Conservation (phyloP, 2,113 vertebrate genomes). For the Panthera tigris region DNA sequence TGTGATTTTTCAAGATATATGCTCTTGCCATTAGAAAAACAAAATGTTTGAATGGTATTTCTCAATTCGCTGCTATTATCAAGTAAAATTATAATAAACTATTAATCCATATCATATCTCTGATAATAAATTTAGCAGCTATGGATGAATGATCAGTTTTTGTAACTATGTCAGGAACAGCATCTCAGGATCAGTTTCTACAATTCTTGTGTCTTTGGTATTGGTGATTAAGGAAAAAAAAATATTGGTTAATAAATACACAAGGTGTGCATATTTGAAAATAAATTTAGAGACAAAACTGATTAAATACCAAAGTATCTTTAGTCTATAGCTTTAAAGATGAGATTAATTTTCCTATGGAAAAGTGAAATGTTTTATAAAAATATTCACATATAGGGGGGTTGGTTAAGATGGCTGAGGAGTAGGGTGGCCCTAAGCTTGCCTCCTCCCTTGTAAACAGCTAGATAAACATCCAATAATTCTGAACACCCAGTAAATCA, state of each 20-base stretch:
- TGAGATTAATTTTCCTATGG: background rate
- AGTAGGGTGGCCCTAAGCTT: no score
- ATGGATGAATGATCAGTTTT: background rate
- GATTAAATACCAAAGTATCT: background rate
- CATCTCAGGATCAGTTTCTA: background rate
- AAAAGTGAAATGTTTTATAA: background rate
- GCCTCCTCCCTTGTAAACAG: no score
- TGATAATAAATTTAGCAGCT: background rate
- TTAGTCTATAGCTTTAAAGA: background rate
- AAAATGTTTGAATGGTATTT: background rate
- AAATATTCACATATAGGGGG: background rate
- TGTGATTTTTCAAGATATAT: background rate
- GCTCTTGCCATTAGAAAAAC: background rate
- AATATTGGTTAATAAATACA: background rate
- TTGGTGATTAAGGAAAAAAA: background rate
- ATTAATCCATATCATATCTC: background rate
- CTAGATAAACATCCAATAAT: no score
- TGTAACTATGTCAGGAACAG: background rate
- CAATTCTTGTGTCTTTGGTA: background rate
- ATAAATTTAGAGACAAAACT: slow-evolving; percentile 1
- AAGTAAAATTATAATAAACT: slow-evolving; percentile 7
- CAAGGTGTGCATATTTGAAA: background rate
- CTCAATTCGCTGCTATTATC: background rate
- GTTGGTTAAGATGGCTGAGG: no score
- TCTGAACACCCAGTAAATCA: no score